A percentile compares a stretch with the other conserved stretches of the same genome.
Conservation (phyloP, 37 sponge, comb jelly and placozoan species). For the Crambe crambe region DNA sequence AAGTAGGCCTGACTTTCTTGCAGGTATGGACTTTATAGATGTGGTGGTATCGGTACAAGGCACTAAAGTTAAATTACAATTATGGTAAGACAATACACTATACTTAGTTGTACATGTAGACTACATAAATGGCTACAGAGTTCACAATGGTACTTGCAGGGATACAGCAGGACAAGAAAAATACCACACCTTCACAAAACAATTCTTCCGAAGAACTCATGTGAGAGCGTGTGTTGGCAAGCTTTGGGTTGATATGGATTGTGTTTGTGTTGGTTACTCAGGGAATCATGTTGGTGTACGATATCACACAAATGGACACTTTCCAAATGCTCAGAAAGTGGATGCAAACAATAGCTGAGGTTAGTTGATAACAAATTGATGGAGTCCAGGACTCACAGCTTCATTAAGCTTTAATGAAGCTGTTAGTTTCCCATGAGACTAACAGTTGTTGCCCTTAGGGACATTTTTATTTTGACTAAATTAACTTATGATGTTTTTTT, state of each 20-base stretch:
- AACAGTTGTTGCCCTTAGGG: no score
- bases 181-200: slow-evolving; percentile 75
- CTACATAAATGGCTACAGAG: no score
- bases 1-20: no score
- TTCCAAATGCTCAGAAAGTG: slow-evolving; percentile 48
- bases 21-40: slow-evolving; percentile 70
- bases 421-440: no score
- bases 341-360: slow-evolving; percentile 48
- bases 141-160: slow-evolving; percentile 44
- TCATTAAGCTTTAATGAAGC: no score
- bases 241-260: not conserved
- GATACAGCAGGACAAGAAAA: slow-evolving; percentile 86
- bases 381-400: no score
- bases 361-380: no score
- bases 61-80: slow-evolving; percentile 56
- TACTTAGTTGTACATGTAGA: no score
- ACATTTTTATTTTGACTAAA: not conserved
- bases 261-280: slow-evolving; percentile 1
- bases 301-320: slow-evolving; percentile 44
- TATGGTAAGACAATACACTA: slow-evolving; percentile 82
- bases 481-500: not conserved
- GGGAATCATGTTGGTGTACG: slow-evolving; percentile 73
- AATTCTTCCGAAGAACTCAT: slow-evolving; percentile 81
- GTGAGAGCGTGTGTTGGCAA: slow-evolving; percentile 22
- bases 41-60: slow-evolving; percentile 49